A percentile compares a stretch with the other conserved stretches of the same genome.
Conservation (phyloP, 2,113 vertebrate species). For the Narcine bancroftii region DNA sequence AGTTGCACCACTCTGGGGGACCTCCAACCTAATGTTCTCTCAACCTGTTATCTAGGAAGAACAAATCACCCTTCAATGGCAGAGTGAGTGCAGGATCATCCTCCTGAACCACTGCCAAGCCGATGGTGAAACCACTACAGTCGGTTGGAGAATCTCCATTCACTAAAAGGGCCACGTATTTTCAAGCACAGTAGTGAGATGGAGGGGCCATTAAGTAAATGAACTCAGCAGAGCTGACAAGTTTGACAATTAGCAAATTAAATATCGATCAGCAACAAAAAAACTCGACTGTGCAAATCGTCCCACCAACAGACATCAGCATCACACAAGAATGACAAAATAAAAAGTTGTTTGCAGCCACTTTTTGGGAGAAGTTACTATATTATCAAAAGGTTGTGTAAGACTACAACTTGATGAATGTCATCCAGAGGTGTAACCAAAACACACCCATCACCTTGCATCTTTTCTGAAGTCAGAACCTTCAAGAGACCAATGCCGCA, state of each 20-base stretch:
- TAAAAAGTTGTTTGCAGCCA: not conserved
- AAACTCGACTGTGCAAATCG: not conserved
- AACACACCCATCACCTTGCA: no score
- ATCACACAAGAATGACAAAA: not conserved
- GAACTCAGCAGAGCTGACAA: not conserved
- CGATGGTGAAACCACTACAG: not conserved
- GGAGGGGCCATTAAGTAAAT: not conserved
- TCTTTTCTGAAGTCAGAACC: not conserved
- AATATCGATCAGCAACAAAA: not conserved
- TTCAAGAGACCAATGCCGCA: not conserved
- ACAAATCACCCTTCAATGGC: not conserved
- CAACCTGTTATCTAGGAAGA: no score
- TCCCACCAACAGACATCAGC: not conserved
- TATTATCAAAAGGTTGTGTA: not conserved
- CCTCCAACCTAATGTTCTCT: no score
- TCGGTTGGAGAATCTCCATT: not conserved
- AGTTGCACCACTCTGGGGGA: no score
- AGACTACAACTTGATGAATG: not conserved
- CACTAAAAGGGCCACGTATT: not conserved
- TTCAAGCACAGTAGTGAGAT: not conserved
- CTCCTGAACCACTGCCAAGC: not conserved
- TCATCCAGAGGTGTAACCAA: no score
- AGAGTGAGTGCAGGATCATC: not conserved
- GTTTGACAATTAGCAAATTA: constrained; percentile 13
- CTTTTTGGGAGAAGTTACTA: not conserved